Base-by-base conservation (phyloP, 2,888 invertebrate species). In the Tipula vernalis region DNA sequence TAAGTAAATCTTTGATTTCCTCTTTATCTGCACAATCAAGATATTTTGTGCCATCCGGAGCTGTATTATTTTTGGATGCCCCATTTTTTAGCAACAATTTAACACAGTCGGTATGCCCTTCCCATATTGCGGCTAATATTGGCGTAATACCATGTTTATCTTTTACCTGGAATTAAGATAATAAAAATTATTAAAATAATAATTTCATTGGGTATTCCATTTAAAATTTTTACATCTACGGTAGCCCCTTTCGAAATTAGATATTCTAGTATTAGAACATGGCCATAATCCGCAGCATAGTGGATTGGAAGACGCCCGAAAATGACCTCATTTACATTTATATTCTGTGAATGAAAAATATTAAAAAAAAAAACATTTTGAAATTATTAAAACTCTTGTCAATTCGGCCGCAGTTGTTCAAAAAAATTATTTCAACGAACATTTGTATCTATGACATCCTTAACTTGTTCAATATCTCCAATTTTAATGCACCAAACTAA, bases 221-320 rank as follows among this genome's bases (percentile, higher is more conserved):
- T 28, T 0, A 0, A 28, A 1, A 28, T n/a, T 36, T 94, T 94
- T 93, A 98, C 98, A 94, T 99, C 97, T 10, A 98, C 96, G 92
- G 98, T 94, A 86, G 98, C 98, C 88, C 98, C 99, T 92, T 96
- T 96, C 86, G 95, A 94, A 88, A 99, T 92, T 88, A 99, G 93
- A 92, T 96, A 98, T 90, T 96, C 94, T 88, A 99, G 94, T 36
- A 99, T 97, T 90, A 96, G 96, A 87, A 94, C 93, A 91, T 99
- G 99, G 0, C 99, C 99, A 92, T 98, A 99, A 92, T 99, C 99
- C 18, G 99, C 98, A 47, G 99, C 99, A 92, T 97, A 98, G 90
- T 98, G 96, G 87, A 99, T 93, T 13, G 98, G 97, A 87, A 95
- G 96, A 90, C 99, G 93, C 87, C 98, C 98, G 91, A 97, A 96